These are phyloP conservation scores for Microcebus tavaratra DNA, from an alignment of 2,113 vertebrate genomes.

Conservation along the genomic window DNA sequence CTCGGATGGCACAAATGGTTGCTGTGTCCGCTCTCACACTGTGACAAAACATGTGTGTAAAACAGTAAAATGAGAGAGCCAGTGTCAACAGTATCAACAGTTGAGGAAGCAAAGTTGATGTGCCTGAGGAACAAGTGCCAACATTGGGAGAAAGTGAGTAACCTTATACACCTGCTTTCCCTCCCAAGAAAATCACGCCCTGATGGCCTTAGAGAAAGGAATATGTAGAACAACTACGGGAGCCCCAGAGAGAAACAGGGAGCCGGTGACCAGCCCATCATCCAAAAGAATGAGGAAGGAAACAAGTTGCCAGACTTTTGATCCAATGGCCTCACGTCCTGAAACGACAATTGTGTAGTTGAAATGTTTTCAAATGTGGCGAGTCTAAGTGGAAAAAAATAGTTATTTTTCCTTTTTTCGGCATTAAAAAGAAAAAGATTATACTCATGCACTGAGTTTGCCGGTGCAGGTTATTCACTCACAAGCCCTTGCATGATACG, in stretches of 20 bases:
- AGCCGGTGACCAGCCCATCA: accelerated
- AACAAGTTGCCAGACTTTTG: accelerated
- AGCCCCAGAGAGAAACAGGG: background rate
- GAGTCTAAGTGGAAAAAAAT: background rate
- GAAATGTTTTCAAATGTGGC: background rate
- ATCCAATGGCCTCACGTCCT: background rate
- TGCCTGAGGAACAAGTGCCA: background rate
- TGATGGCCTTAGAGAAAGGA: background rate
- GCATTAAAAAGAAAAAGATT: background rate
- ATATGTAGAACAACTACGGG: accelerated
- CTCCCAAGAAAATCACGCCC: background rate
- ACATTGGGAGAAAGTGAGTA: background rate
- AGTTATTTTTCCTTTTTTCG: background rate
- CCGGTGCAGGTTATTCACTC: accelerated
- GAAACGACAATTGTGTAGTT: background rate
- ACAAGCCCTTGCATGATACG: accelerated
- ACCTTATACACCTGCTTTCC: accelerated
- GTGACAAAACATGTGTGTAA: accelerated
- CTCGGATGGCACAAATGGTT: background rate
- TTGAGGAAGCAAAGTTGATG: accelerated
- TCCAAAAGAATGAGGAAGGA: accelerated
- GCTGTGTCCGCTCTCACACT: accelerated
- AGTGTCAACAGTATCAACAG: accelerated
- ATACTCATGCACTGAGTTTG: background rate
- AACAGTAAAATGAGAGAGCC: background rate